Evolutionary conservation across 2,888 invertebrate species (phyloP), one percentile per base, ranked within the genome.

Genomic region (Lottia gigantea): DNA sequence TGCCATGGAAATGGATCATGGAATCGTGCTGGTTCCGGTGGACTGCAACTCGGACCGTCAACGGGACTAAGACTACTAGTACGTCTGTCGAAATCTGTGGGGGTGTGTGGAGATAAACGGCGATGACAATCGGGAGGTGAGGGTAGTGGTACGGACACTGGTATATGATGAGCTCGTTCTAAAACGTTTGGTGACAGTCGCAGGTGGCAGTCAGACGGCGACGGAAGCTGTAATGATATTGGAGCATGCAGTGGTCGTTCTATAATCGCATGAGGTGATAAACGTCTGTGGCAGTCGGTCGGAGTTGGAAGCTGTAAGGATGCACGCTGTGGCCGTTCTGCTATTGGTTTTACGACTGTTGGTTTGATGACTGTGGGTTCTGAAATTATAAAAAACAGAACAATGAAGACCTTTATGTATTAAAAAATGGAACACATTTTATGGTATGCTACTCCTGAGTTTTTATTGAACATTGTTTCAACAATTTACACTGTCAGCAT

Each of bases 1-100:
- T 49, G 66, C 69, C 71, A 76, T 70, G 71, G 72, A 55, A 70
- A 68, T 63, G 68, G 67, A 66, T 74, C 63, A 47, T 47, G 31
- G 47, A 70, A 46, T n/a, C 68, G 49, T 11, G 73, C 61, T 23
- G 70, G 63, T 66, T 71, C 64, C 47, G 70, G 47, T 31, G 68
- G 63, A 2, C 62, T 26, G 47, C 55, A 19, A 62, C 71, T 70
- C 46, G 69, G 65, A 64, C 67, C 46, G 23, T 64, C 16, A 19
- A 63, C 16, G 19, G 64, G 19, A 26, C 62, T 64, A 62, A 65
- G 62, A 71, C 55, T 55, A 23, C 55, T 23, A 23, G 55, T 55
- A 12, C 55, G 19, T 11, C 55, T 19, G 23, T 65, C 64, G 55
- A 64, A 46, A 46, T 23, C 49, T 61, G 55, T n/a, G 61, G 46